Evolutionary conservation across 2,888 invertebrate species (phyloP), one percentile per base, ranked within the genome.

Genomic region (Calameuta idolon): DNA sequence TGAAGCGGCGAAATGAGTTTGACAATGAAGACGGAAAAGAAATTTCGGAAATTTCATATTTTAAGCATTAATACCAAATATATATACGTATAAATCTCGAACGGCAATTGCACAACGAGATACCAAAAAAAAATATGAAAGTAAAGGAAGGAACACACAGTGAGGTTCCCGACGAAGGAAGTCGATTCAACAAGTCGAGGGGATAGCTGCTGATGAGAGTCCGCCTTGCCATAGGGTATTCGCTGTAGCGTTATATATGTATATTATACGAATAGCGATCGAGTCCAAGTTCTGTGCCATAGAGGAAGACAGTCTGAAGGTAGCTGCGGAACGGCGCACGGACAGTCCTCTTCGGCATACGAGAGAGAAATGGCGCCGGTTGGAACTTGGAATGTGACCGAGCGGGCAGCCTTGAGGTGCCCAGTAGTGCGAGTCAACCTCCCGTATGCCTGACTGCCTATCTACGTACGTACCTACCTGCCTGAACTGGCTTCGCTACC

Each of bases 121-220:
- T 31, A 71, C 3, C 0, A 31, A 15, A 71, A 71, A 71, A 33
- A 33, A 4, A 33, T 4, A 23, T 30, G n/a, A 69, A 69, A 69
- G 35, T 12, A 11, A 37, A 37, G 9, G 31, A 69, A 31, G 33
- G 33, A 33, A 33, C 11, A 33, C 11, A 33, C 33, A 33, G 33
- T 33, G 33, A 33, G 33, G 33, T 33, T 33, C 4, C 33, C n/a
- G 69, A n/a, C 37, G 12, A n/a, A n/a, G 74, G 30, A 35, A 34
- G 34, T 74, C 23, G 74, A 88, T 87, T 88, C 87, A 88, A 88
- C 88, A 88, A 87, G 88, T 88, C 85, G 84, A 87, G 79, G 85
- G 86, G 87, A 85, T 87, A 89, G 87, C 86, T 86, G 88, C 83
- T 87, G 88, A 88, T 87, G 88, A 88, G 88, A 87, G 83, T 81